These are phyloP conservation scores for Drosophila meridionalis DNA, from an alignment of 2,888 invertebrate species.

Conservation along the genomic window DNA sequence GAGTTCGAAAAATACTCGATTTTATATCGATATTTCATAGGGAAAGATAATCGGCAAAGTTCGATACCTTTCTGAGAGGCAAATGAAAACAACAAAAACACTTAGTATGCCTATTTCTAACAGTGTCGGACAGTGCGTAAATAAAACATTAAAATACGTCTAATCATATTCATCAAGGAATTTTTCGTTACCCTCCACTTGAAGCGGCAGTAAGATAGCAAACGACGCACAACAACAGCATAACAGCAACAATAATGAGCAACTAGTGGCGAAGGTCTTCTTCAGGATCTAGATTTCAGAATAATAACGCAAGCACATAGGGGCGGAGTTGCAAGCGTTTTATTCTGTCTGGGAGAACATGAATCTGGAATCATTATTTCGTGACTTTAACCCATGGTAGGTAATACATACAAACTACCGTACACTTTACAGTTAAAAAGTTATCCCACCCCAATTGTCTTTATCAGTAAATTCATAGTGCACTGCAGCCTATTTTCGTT, in stretches of 20 bases:
- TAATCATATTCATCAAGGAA: constrained; percentile 1
- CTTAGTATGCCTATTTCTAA: constrained; percentile 31
- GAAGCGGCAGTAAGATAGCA: background rate
- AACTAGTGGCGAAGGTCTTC: constrained; percentile 62
- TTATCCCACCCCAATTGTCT: constrained; percentile 13
- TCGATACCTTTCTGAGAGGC: constrained; percentile 37
- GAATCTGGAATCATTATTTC: constrained; percentile 95
- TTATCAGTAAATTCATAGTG: constrained; percentile 96
- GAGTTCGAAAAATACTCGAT: background rate
- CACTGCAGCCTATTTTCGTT: constrained; percentile 97
- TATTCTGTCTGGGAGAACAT: constrained; percentile 84
- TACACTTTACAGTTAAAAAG: constrained; percentile 56
- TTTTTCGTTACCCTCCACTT: background rate
- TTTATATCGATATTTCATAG: constrained; percentile 28
- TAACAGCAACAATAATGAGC: constrained; percentile 57
- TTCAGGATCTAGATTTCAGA: constrained; percentile 24
- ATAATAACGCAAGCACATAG: constrained; percentile 8
- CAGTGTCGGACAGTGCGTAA: constrained; percentile 28
- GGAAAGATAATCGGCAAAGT: constrained; percentile 2
- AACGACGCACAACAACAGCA: background rate
- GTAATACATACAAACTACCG: constrained; percentile 2
- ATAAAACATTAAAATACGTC: constrained; percentile 23
- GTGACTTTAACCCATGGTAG: constrained; percentile 97
- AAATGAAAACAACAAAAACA: constrained; percentile 51
- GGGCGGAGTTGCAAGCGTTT: background rate